Percentiles rank a stretch among this genome's conserved stretches.
phyloP scores from a whole-genome alignment of 2,888 invertebrate species.

The Caenorhabditis becei region DNA sequence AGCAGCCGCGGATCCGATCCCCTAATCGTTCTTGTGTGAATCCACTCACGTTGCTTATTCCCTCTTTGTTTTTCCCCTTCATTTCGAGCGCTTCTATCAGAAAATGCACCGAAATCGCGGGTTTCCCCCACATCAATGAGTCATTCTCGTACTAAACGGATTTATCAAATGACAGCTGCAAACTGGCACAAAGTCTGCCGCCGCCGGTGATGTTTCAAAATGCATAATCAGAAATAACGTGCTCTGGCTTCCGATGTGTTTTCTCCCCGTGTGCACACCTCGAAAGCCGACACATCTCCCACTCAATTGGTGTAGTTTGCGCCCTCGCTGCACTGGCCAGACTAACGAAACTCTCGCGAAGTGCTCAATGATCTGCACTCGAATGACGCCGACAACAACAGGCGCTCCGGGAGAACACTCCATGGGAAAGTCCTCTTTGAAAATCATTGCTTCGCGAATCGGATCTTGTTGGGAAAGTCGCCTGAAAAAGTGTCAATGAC shows the following conservation, averaged over 20 bases:
- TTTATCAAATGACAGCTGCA: neutral
- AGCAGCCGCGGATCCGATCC: too few species aligned
- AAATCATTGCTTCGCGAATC: too few species aligned
- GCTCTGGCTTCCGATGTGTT: neutral
- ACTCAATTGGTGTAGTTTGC: conserved; percentile 13
- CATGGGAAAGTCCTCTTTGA: too few species aligned
- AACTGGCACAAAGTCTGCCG: neutral
- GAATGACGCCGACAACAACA: neutral
- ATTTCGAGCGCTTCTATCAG: too few species aligned
- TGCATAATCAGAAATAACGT: neutral
- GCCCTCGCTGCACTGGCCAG: conserved; percentile 12
- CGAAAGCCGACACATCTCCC: neutral
- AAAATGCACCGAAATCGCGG: too few species aligned
- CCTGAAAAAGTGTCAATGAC: neutral
- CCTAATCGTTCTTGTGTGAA: too few species aligned
- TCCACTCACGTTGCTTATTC: too few species aligned
- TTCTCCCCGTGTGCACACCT: neutral
- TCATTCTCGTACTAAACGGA: neutral
- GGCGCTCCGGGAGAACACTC: too few species aligned
- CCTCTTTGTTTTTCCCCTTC: too few species aligned
- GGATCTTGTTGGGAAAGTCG: neutral
- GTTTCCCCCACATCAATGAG: too few species aligned
- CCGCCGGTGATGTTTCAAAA: neutral
- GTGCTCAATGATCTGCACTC: conserved; percentile 14
- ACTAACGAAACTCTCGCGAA: conserved; percentile 6